phyloP scores from a whole-genome alignment of 2,797 vertebrate genomes.

The Neostethus bicornis region DNA sequence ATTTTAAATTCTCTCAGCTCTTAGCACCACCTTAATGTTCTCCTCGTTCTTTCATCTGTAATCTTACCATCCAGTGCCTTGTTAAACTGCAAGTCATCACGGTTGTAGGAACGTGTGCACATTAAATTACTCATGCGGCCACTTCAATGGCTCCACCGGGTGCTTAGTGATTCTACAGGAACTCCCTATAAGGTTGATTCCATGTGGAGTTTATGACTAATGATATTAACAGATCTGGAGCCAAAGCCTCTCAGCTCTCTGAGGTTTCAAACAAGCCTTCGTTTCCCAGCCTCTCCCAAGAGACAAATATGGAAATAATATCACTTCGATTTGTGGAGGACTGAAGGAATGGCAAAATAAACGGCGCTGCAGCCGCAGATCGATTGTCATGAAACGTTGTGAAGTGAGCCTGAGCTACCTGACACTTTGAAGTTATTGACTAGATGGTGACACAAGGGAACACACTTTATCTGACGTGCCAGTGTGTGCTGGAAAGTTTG shows the following conservation, averaged over 20 bases:
- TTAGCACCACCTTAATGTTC: not conserved
- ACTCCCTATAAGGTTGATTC: conserved; percentile 1
- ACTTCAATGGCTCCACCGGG: not conserved
- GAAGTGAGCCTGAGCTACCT: conserved; percentile 19
- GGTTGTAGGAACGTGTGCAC: not conserved
- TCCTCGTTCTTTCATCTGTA: not conserved
- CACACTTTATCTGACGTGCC: conserved; percentile 17
- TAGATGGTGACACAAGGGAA: conserved; percentile 9
- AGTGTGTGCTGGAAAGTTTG: conserved; percentile 1
- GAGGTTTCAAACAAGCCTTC: conserved; percentile 4
- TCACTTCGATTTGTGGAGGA: not conserved
- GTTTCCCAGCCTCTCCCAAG: conserved; percentile 3
- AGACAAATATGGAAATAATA: conserved; percentile 27
- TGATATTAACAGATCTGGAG: conserved; percentile 24
- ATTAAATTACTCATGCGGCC: not conserved
- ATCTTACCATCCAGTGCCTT: not conserved
- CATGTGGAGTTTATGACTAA: conserved; percentile 5
- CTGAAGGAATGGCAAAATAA: not conserved
- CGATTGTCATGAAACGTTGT: conserved; percentile 28
- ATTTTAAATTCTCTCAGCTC: not conserved
- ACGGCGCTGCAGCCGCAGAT: conserved; percentile 15
- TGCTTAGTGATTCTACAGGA: not conserved
- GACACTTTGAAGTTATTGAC: conserved; percentile 46
- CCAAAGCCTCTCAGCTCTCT: not conserved
- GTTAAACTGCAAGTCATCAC: not conserved